A percentile compares a stretch with the other conserved stretches of the same genome.
Conservation (phyloP, 2,797 vertebrate species). For the Pangasius krempfi region DNA sequence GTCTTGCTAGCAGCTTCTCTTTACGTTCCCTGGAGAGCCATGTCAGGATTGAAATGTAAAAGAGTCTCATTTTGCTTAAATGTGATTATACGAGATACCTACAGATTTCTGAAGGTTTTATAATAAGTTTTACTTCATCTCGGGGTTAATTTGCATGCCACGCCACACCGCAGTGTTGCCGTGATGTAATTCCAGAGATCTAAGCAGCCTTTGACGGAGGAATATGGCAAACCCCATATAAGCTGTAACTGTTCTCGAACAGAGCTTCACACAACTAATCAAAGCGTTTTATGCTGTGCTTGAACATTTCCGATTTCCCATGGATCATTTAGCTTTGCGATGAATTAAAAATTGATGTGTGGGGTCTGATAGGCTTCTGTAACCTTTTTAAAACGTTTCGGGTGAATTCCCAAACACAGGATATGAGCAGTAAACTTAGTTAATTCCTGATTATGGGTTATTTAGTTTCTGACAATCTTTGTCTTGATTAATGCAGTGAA, state of each 20-base stretch:
- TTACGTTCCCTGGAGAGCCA: conserved; percentile 17
- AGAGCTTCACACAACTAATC: conserved; percentile 66
- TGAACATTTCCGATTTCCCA: conserved; percentile 55
- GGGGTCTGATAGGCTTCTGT: conserved; percentile 9
- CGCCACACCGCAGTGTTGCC: conserved; percentile 45
- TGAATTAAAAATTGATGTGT: conserved; percentile 61
- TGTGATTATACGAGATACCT: conserved; percentile 64
- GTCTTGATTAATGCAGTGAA: conserved; percentile 11
- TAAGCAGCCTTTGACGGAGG: conserved; percentile 55
- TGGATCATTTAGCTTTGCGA: conserved; percentile 55
- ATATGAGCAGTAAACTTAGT: conserved; percentile 22
- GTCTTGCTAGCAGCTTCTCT: conserved; percentile 8
- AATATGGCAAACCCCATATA: conserved; percentile 41
- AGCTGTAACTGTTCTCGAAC: conserved; percentile 49
- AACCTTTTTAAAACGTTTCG: conserved; percentile 24
- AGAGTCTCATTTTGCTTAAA: conserved; percentile 54
- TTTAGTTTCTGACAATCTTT: conserved; percentile 12
- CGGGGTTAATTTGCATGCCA: background rate
- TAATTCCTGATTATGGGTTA: conserved; percentile 23
- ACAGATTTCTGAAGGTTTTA: conserved; percentile 53
- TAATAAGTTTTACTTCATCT: conserved; percentile 46
- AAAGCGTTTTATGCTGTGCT: conserved; percentile 65
- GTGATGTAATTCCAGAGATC: conserved; percentile 67
- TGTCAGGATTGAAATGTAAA: conserved; percentile 25
- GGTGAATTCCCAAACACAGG: conserved; percentile 26